Evolutionary conservation across 2,797 vertebrate species (phyloP).

Genomic region (Apogon hyalosoma): DNA sequence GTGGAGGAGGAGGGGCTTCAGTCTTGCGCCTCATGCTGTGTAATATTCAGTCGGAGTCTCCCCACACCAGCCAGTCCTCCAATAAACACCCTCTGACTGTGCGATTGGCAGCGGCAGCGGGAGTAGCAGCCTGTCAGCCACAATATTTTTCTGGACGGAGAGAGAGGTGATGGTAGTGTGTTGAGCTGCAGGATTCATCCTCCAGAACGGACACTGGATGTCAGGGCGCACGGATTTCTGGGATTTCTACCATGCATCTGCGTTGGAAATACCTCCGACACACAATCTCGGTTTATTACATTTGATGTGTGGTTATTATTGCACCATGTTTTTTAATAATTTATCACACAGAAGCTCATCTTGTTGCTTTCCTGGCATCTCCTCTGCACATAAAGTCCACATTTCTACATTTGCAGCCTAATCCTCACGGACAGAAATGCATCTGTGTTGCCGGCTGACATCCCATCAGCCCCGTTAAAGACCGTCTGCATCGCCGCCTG

Average conservation of each 20-base stretch:
- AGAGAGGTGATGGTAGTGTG: conserved; percentile 9
- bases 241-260: conserved; percentile 31
- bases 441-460: conserved; percentile 27
- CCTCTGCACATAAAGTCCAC: conserved; percentile 1
- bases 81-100: conserved; percentile 34
- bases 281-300: background rate
- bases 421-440: conserved; percentile 28
- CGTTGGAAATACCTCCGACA: conserved; percentile 19
- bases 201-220: conserved; percentile 36
- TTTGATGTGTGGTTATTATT: conserved; percentile 1
- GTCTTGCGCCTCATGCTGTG: conserved; percentile 53
- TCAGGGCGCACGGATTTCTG: conserved; percentile 40
- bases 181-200: conserved; percentile 11
- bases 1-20: conserved; percentile 57
- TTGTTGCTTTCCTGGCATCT: conserved; percentile 11
- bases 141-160: background rate
- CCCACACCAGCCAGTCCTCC: conserved; percentile 31
- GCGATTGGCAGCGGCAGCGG: conserved; percentile 40
- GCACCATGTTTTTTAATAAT: conserved; percentile 18
- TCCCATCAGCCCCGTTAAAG: conserved; percentile 25
- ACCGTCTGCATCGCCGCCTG: conserved; percentile 6
- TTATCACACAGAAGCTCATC: conserved; percentile 3
- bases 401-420: background rate
- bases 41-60: conserved; percentile 37
- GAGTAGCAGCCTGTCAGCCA: conserved; percentile 36